Evolutionary conservation across 2,113 vertebrate species (phyloP).

Genomic region (Chitala chitala): DNA sequence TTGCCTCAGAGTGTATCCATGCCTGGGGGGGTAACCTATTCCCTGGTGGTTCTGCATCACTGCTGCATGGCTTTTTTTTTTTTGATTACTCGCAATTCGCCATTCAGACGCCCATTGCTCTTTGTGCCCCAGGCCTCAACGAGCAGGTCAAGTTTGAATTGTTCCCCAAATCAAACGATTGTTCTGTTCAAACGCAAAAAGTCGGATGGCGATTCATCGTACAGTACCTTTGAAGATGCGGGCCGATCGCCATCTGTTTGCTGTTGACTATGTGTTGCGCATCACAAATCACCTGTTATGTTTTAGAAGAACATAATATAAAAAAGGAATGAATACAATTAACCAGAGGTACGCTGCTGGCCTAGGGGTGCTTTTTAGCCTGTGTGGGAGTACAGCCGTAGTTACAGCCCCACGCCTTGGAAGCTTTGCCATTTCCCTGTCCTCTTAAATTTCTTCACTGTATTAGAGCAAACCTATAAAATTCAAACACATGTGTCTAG

Average conservation of each 20-base stretch:
- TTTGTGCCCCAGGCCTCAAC: neutral
- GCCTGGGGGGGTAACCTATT: neutral
- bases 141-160: neutral
- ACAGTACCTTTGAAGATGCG: neutral
- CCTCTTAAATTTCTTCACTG: neutral
- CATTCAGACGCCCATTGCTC: neutral
- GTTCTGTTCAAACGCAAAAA: neutral
- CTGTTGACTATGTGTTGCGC: no score
- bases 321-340: no score
- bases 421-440: neutral
- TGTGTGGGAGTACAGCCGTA: neutral
- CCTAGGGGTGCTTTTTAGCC: neutral
- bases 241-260: no score
- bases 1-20: neutral
- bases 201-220: neutral
- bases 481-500: conserved; percentile 5
- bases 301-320: no score
- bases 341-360: no score
- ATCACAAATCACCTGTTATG: no score
- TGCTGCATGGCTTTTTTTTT: neutral
- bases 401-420: neutral
- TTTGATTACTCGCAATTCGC: neutral
- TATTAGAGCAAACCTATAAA: conserved; percentile 14
- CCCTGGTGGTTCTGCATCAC: neutral
- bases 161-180: neutral